Evolutionary conservation across 2,113 vertebrate genomes (phyloP).

Genomic region (Microcebus griseorufus): DNA sequence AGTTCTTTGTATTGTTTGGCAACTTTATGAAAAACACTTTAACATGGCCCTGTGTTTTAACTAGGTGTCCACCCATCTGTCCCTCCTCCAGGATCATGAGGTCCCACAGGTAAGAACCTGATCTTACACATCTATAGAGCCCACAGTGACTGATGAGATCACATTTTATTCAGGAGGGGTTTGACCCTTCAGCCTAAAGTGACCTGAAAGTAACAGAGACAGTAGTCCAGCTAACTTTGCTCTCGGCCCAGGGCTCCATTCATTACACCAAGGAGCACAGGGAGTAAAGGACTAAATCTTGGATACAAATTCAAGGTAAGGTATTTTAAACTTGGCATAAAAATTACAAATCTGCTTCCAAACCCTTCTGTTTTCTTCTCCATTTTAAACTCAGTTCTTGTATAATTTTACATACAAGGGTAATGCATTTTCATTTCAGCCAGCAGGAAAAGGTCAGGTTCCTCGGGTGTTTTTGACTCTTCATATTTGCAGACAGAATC

Average conservation of each 20-base stretch:
- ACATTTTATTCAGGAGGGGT: not conserved
- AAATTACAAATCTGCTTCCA: conserved; percentile 17
- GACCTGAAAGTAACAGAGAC: not conserved
- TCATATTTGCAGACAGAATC: conserved; percentile 20
- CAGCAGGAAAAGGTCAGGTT: conserved; percentile 52
- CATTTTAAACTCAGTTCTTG: conserved; percentile 14
- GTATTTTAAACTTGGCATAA: conserved; percentile 7
- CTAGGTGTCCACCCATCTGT: not conserved
- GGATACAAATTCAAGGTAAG: conserved; percentile 1
- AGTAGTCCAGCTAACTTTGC: not conserved
- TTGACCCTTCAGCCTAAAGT: not conserved
- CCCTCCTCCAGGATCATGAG: not conserved
- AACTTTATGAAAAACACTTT: not conserved
- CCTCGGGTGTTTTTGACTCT: conserved; percentile 1
- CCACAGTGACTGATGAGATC: not conserved
- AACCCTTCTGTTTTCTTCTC: conserved; percentile 38
- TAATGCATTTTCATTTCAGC: conserved; percentile 53
- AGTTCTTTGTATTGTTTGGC: not conserved
- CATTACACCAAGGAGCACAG: not conserved
- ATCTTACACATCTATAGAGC: not conserved
- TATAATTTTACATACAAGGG: conserved; percentile 6
- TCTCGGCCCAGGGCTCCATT: not conserved
- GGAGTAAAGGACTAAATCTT: not conserved
- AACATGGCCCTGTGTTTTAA: not conserved
- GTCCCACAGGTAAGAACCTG: not conserved